Percentiles rank a stretch among this genome's conserved stretches.
phyloP scores from a whole-genome alignment of 1,140 invertebrate genomes.

The Drosophila ironensis region DNA sequence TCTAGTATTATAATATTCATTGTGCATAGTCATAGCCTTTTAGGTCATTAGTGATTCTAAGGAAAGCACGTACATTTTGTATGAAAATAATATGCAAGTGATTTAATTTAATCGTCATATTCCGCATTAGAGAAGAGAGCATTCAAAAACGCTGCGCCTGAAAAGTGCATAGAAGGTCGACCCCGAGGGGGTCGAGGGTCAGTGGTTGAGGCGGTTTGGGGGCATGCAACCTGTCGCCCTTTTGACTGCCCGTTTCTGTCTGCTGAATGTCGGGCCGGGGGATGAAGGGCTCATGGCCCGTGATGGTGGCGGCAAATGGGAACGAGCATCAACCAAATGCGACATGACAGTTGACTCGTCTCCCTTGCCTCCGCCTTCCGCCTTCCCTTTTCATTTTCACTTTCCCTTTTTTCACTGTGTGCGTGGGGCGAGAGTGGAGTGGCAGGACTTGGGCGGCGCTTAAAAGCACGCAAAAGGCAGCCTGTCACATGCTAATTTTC shows the following conservation, averaged over 20 bases:
- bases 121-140: not conserved
- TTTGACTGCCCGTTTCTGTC: conserved; percentile 16
- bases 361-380: too few relatives aligned
- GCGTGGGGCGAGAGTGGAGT: not conserved
- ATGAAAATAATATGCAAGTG: too few relatives aligned
- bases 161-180: not conserved
- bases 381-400: not conserved
- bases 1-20: too few relatives aligned
- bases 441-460: conserved; percentile 53
- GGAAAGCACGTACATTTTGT: too few relatives aligned
- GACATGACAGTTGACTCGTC: conserved; percentile 55
- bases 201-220: not conserved
- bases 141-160: not conserved
- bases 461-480: conserved; percentile 65
- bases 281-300: conserved; percentile 33
- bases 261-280: conserved; percentile 1
- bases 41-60: too few relatives aligned
- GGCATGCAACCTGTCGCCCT: conserved; percentile 18
- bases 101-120: too few relatives aligned
- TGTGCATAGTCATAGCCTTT: too few relatives aligned
- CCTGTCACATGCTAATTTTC: conserved; percentile 68
- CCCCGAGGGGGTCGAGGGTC: not conserved
- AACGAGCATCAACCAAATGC: conserved; percentile 45
- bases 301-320: conserved; percentile 24
- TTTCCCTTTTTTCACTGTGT: conserved; percentile 7